Percentiles rank a stretch among this genome's conserved stretches.
phyloP scores from a whole-genome alignment of 2,113 vertebrate species.

The Hemichromis elongatus region DNA sequence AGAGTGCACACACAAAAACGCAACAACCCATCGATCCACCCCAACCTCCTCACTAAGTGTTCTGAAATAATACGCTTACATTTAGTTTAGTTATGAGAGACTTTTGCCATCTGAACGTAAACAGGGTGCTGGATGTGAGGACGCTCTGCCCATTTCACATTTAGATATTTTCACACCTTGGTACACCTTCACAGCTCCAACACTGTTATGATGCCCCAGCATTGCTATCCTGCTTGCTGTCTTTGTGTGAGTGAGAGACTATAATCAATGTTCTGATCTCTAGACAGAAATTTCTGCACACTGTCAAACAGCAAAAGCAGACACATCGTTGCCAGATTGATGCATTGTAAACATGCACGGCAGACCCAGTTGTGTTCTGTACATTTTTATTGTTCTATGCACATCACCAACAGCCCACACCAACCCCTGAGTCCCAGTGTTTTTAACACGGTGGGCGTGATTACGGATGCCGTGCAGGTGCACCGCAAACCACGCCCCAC shows the following conservation, averaged over 20 bases:
- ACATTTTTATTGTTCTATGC: no score
- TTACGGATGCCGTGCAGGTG: no score
- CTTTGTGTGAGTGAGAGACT: background rate
- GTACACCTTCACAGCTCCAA: background rate
- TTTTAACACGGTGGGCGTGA: no score
- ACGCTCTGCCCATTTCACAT: background rate
- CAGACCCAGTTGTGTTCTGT: no score
- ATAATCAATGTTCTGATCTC: background rate
- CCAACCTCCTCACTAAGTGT: background rate
- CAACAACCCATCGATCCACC: background rate
- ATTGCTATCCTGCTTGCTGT: background rate
- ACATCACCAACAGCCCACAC: no score
- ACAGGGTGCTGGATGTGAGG: background rate
- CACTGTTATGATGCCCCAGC: background rate
- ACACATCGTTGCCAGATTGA: background rate
- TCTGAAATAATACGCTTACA: background rate
- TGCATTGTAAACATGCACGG: no score
- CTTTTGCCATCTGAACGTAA: background rate
- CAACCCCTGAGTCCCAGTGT: no score
- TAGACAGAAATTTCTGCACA: background rate
- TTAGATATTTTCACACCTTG: background rate
- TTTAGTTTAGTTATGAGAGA: background rate
- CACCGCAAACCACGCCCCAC: no score
- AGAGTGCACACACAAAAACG: background rate
- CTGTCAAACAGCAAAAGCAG: background rate